Evolutionary conservation across 2,888 invertebrate species (phyloP), one percentile per base, ranked within the genome.

Genomic region (Dusona sp.): DNA sequence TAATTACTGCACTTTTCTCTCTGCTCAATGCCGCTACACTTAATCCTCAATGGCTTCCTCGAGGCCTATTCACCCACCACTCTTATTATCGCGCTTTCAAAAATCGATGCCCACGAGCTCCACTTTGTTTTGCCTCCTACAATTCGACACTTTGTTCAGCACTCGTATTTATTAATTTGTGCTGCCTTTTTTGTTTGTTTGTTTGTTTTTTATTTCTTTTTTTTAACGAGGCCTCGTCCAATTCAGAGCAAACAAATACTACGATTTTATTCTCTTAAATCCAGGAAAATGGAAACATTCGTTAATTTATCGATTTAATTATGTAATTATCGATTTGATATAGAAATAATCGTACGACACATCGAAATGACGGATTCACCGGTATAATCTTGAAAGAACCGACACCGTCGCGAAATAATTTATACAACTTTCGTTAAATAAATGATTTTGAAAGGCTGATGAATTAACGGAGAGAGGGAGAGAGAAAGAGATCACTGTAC

Each of bases 401-500:
- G 65, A 65, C 9, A 38, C 67, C n/a, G 1, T 38, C n/a, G 38
- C 19, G 19, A 38, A 67, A 38, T 67, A 48, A 36, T 33, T n/a
- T 48, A 33, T 25, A 22, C 29, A 74, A 74, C 38, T 51, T 54
- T 8, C 54, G 65, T 73, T 29, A 8, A 38, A 61, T 48, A 38
- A 73, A 73, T 74, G 54, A 3, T 22, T 67, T 74, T 36, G 8
- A 25, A 64, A n/a, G n/a, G 25, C 51, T 65, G 73, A 45, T 4
- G 42, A 61, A 70, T 25, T 0, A 42, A 67, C 22, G 22, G 19
- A 61, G 61, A 61, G 57, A 70, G 42, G n/a, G 51, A 45, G 64
- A 45, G n/a, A 57, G 61, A 74, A 74, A 57, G 54, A 70, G 68
- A 82, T 91, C 90, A 94, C 90, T 94, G 93, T 78, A 94, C 92